These are phyloP conservation scores for Oxygymnocypris stewartii DNA, from an alignment of 2,113 vertebrate species.

Conservation along the genomic window DNA sequence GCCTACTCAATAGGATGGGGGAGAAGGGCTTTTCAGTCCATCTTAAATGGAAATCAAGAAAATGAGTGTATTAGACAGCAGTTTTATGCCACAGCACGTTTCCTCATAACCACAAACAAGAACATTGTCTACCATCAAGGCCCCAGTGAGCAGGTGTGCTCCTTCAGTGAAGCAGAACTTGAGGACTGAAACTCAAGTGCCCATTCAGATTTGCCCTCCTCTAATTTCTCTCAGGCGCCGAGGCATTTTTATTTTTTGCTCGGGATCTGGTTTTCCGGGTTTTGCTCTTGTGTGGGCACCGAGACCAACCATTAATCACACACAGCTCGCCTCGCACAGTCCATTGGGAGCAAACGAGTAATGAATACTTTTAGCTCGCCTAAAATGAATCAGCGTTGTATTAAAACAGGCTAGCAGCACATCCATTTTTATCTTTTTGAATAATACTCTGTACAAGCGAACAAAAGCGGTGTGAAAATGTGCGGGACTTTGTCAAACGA, in stretches of 20 bases:
- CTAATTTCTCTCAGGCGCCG: slow-evolving; percentile 22
- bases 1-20: neutral
- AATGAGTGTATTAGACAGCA: slow-evolving; percentile 49
- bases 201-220: slow-evolving; percentile 31
- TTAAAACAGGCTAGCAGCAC: slow-evolving; percentile 44
- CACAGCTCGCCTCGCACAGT: slow-evolving; percentile 44
- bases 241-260: slow-evolving; percentile 30
- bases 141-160: slow-evolving; percentile 54
- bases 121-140: slow-evolving; percentile 52
- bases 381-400: slow-evolving; percentile 47
- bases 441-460: neutral
- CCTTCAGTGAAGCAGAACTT: slow-evolving; percentile 52
- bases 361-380: slow-evolving; percentile 51
- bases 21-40: slow-evolving; percentile 26
- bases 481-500: neutral
- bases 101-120: slow-evolving; percentile 61
- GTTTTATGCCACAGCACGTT: slow-evolving; percentile 60
- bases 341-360: slow-evolving; percentile 52
- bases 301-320: slow-evolving; percentile 57
- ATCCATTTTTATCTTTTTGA: slow-evolving; percentile 37
- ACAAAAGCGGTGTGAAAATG: slow-evolving; percentile 13
- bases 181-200: slow-evolving; percentile 49
- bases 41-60: slow-evolving; percentile 41
- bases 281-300: slow-evolving; percentile 56
- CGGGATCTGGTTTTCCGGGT: slow-evolving; percentile 48